Evolutionary conservation across 1,140 invertebrate species (phyloP).

Genomic region (Parasteatoda tepidariorum): DNA sequence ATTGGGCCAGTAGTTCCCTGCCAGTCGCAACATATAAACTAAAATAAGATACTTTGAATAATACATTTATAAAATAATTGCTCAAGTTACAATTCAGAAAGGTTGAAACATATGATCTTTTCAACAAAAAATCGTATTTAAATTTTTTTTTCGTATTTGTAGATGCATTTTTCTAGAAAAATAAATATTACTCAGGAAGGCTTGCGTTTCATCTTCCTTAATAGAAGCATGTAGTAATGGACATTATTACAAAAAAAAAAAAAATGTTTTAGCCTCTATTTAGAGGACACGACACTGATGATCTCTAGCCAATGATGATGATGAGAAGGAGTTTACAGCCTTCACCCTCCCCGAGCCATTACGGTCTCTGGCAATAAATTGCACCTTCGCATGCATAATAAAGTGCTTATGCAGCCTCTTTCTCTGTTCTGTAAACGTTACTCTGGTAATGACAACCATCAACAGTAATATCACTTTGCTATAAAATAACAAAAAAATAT

Average conservation of each 20-base stretch:
- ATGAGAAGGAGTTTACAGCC: constrained; percentile 41
- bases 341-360: background rate
- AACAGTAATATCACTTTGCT: constrained; percentile 35
- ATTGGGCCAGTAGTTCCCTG: too few species aligned
- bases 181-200: too few species aligned
- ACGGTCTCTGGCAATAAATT: constrained; percentile 39
- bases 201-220: background rate
- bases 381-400: constrained; percentile 54
- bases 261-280: constrained; percentile 10
- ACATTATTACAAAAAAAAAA: constrained; percentile 21
- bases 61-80: too few species aligned
- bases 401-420: constrained; percentile 16
- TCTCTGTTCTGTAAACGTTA: constrained; percentile 25
- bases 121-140: background rate
- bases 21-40: too few species aligned
- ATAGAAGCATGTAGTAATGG: constrained; percentile 35
- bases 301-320: constrained; percentile 32
- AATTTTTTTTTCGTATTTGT: background rate
- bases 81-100: too few species aligned
- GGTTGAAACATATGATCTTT: too few species aligned
- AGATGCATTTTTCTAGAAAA: too few species aligned
- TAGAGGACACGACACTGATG: constrained; percentile 19
- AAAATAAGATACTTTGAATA: too few species aligned
- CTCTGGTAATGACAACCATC: constrained; percentile 40
- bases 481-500: background rate